Evolutionary conservation across 2,113 vertebrate genomes (phyloP).

Genomic region (Varanus salvator): DNA sequence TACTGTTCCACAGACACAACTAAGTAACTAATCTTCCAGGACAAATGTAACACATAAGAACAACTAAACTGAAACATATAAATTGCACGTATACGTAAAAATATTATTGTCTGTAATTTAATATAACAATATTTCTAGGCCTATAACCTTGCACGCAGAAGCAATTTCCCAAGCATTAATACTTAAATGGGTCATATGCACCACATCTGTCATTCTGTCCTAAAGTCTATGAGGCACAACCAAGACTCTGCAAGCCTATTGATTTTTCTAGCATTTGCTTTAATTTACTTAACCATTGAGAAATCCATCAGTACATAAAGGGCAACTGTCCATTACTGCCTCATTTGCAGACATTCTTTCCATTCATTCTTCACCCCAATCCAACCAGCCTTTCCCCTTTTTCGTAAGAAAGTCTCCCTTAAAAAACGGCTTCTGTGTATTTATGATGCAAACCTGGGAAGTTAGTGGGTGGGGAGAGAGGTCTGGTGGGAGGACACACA

Average conservation of each 20-base stretch:
- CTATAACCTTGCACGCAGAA: constrained; percentile 81
- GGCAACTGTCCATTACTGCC: constrained; percentile 88
- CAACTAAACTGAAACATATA: constrained; percentile 79
- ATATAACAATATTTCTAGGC: constrained; percentile 82
- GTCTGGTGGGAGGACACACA: constrained; percentile 82
- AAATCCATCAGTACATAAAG: constrained; percentile 90
- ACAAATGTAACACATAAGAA: constrained; percentile 66
- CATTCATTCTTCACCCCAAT: constrained; percentile 41
- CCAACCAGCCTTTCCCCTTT: constrained; percentile 13
- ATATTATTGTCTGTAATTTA: constrained; percentile 84
- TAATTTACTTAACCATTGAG: constrained; percentile 91
- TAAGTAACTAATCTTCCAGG: constrained; percentile 76
- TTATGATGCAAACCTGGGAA: constrained; percentile 79
- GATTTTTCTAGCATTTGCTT: constrained; percentile 90
- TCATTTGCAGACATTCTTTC: constrained; percentile 83
- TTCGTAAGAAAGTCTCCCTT: constrained; percentile 79
- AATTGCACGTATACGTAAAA: constrained; percentile 81
- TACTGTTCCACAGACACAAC: constrained; percentile 64
- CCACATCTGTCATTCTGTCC: constrained; percentile 91
- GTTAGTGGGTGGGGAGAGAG: not conserved
- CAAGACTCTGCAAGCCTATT: constrained; percentile 87
- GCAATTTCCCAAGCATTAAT: constrained; percentile 86
- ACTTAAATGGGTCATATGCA: constrained; percentile 88
- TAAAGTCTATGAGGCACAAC: constrained; percentile 89
- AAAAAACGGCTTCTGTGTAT: constrained; percentile 74